These are phyloP conservation scores for Plotosus lineatus DNA, from an alignment of 2,113 vertebrate species.

Conservation along the genomic window DNA sequence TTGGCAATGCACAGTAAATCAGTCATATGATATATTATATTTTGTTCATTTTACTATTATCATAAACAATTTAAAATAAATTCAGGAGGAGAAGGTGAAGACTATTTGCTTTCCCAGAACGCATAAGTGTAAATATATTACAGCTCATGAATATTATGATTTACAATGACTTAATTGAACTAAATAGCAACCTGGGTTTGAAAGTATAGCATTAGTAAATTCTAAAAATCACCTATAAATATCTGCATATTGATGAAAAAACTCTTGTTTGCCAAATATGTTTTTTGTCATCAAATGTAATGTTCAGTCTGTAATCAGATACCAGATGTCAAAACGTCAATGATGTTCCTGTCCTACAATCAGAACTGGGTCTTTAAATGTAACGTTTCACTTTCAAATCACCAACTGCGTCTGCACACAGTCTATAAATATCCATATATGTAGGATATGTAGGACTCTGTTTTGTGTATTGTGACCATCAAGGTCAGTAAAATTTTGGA, in stretches of 20 bases:
- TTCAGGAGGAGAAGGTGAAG: background rate
- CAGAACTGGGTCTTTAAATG: background rate
- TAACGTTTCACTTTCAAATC: background rate
- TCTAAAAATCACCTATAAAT: no score
- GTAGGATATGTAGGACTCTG: background rate
- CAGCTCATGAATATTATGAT: background rate
- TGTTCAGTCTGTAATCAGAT: no score
- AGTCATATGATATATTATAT: background rate
- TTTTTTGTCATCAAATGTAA: no score
- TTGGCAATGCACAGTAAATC: background rate
- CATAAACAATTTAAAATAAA: background rate
- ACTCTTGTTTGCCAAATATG: no score
- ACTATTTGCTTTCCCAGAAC: no score
- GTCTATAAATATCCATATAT: background rate
- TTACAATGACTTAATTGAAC: no score
- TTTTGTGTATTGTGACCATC: background rate
- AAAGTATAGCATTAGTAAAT: no score
- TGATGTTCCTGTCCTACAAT: background rate
- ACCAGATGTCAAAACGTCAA: background rate
- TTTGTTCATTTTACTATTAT: background rate
- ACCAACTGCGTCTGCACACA: background rate
- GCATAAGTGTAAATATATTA: background rate
- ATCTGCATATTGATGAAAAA: no score
- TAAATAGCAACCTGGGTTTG: no score
- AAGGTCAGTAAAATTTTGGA: background rate